Evolutionary conservation across 2,113 vertebrate genomes (phyloP).

Genomic region (Neolamprologus modestus): DNA sequence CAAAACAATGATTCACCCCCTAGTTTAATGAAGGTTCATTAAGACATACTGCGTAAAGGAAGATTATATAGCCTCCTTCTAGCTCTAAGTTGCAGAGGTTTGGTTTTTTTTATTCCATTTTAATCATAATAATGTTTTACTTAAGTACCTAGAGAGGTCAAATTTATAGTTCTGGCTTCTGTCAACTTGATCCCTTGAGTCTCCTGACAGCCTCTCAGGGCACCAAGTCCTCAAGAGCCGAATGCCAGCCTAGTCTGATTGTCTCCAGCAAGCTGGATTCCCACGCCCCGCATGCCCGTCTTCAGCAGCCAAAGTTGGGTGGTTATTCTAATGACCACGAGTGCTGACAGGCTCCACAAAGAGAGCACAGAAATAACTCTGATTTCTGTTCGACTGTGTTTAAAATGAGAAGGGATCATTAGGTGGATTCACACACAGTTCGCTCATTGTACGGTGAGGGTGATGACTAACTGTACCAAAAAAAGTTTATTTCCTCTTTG

Average conservation of each 20-base stretch:
- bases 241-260: neutral
- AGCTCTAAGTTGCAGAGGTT: neutral
- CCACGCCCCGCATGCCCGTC: slow-evolving; percentile 7
- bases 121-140: neutral
- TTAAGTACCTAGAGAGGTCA: neutral
- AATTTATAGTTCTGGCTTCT: neutral
- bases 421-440: neutral
- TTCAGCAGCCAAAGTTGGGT: neutral
- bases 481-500: neutral
- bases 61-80: neutral
- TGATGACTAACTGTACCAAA: neutral
- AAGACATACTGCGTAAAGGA: neutral
- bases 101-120: neutral
- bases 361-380: neutral
- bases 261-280: neutral
- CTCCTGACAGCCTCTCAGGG: neutral
- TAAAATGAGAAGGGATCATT: neutral
- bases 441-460: neutral
- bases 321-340: slow-evolving; percentile 15
- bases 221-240: neutral
- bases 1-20: neutral
- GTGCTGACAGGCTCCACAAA: slow-evolving; percentile 9
- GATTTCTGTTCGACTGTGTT: neutral
- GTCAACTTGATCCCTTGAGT: neutral
- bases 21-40: neutral